Evolutionary conservation across 1,140 invertebrate genomes (phyloP).

Genomic region (Teleopsis dalmanni): DNA sequence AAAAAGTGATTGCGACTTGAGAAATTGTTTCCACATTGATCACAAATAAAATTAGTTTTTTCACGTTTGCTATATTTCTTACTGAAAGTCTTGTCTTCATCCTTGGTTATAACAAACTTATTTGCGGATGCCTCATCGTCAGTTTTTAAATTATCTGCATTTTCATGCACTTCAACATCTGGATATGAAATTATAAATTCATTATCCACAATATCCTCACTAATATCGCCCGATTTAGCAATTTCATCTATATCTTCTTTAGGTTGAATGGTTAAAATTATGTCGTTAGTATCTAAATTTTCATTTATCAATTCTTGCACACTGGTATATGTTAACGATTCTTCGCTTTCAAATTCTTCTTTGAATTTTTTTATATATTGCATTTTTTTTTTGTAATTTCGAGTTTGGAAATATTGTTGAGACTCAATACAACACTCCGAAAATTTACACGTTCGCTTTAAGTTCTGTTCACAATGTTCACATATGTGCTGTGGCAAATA

Average conservation of each 20-base stretch:
- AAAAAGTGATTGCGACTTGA: constrained; percentile 8
- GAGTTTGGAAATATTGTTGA: background rate
- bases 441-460: constrained; percentile 7
- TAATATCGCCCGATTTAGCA: background rate
- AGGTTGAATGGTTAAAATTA: background rate
- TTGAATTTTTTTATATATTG: background rate
- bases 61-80: background rate
- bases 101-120: too few relatives aligned
- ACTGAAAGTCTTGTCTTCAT: background rate
- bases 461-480: constrained; percentile 2
- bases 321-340: background rate
- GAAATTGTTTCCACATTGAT: constrained; percentile 16
- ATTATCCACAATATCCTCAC: background rate
- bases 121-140: too few relatives aligned
- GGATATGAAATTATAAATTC: background rate
- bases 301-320: background rate
- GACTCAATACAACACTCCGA: constrained; percentile 2
- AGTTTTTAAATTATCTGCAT: background rate
- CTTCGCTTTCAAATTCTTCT: background rate
- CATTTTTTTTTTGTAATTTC: background rate
- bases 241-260: background rate
- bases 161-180: background rate
- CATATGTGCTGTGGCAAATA: constrained; percentile 5
- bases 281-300: background rate
- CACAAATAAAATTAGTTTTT: constrained; percentile 8